Evolutionary conservation across 2,797 vertebrate species (phyloP), one percentile per base, ranked within the genome.

Genomic region (Huso huso): DNA sequence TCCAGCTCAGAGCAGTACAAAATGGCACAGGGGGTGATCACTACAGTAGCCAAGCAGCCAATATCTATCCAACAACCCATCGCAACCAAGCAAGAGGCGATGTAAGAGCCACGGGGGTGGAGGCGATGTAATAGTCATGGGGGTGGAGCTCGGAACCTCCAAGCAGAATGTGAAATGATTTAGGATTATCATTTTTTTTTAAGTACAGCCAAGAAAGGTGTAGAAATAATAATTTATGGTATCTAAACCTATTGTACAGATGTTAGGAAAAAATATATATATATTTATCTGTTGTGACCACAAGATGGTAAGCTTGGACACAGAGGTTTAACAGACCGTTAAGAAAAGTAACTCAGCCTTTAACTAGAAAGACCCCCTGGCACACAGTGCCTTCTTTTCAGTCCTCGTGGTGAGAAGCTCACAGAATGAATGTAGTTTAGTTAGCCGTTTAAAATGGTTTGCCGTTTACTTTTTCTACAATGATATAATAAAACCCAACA

Each of bases 11-110:
- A 99, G 82, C 95, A 96, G 77, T 99, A 98, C 79, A 99, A 98
- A 85, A 86, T 98, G 78, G 82, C 94, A 75, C 93, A 91, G 0
- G 95, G 95, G 62, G 93, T 96, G 75, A 96, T 98, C 67, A 76
- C 93, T 64, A 94, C 94, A 0, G 88, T 94, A 51, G 88, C 95
- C 65, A 99, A 99, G 81, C 96, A 95, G 76, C 89, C 92, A 1
- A 93, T 84, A 18, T 92, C 95, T 75, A 93, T 97, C 79, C 91
- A 91, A 50, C 96, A 94, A 73, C 87, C 93, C 0, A 89, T 95
- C 72, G 96, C 98, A 84, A 97, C 96, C 15, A 99, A 99, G 84
- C 97, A 98, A 75, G 96, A 99, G 80, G 90, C 93, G 79, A 95
- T 99, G 79, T 98, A 92, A 88, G 15, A n/a, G 9, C 7, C 61